These are phyloP conservation scores for Drosophila anomelani DNA, from an alignment of 2,888 invertebrate species.

Conservation along the genomic window DNA sequence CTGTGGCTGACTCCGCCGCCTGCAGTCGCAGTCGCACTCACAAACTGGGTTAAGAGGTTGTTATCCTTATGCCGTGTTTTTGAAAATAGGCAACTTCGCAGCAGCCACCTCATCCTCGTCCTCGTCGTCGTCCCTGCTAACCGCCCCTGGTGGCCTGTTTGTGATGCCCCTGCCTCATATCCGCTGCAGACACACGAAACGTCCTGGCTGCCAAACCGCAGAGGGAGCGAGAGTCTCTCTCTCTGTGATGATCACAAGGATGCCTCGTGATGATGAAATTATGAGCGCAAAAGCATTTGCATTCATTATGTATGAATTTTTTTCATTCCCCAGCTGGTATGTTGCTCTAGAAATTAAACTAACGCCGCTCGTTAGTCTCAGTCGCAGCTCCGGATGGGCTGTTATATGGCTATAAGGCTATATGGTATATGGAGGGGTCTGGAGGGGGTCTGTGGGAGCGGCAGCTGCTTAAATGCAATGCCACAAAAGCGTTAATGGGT, in stretches of 20 bases:
- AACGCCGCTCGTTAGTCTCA: slow-evolving; percentile 74
- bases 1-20: slow-evolving; percentile 39
- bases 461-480: slow-evolving; percentile 77
- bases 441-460: slow-evolving; percentile 14
- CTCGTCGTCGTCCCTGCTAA: slow-evolving; percentile 25
- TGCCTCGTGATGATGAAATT: slow-evolving; percentile 71
- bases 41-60: slow-evolving; percentile 79
- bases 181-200: slow-evolving; percentile 79
- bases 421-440: not conserved
- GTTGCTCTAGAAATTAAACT: slow-evolving; percentile 77
- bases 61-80: slow-evolving; percentile 81
- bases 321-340: slow-evolving; percentile 40
- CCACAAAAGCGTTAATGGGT: slow-evolving; percentile 81
- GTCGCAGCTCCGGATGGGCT: slow-evolving; percentile 34
- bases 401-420: slow-evolving; percentile 6
- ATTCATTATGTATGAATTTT: slow-evolving; percentile 73
- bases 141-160: slow-evolving; percentile 61
- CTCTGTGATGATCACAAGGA: slow-evolving; percentile 38
- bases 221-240: slow-evolving; percentile 44
- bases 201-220: slow-evolving; percentile 74
- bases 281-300: slow-evolving; percentile 80
- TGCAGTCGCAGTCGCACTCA: slow-evolving; percentile 55
- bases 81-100: slow-evolving; percentile 72
- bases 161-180: slow-evolving; percentile 77
- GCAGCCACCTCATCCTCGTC: slow-evolving; percentile 21